phyloP scores from a whole-genome alignment of 2,888 invertebrate species.

The Melinopterus prodromus region DNA sequence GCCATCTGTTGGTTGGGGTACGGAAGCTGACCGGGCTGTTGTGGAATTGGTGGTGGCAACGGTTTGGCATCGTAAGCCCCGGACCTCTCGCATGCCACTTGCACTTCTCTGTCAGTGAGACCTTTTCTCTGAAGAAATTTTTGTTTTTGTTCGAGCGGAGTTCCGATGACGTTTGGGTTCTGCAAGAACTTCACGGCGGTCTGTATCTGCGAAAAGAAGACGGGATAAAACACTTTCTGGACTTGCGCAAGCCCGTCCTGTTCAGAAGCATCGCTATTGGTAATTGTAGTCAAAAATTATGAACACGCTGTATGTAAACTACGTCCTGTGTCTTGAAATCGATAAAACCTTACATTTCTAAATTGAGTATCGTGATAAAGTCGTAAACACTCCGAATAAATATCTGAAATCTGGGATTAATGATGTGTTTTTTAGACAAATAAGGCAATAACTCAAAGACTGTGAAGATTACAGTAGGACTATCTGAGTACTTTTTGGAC shows the following conservation, averaged over 20 bases:
- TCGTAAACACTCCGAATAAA: no score
- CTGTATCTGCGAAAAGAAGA: constrained; percentile 69
- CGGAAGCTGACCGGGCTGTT: constrained; percentile 36
- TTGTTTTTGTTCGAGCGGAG: constrained; percentile 80
- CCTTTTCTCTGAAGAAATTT: constrained; percentile 82
- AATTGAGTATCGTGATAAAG: no score
- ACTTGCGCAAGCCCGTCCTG: neutral
- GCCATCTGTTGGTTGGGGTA: constrained; percentile 44
- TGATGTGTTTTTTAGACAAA: no score
- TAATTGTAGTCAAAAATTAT: neutral
- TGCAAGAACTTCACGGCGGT: constrained; percentile 87
- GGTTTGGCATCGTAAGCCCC: constrained; percentile 57
- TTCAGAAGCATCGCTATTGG: neutral
- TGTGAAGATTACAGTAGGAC: no score
- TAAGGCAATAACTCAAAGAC: no score
- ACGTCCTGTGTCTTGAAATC: no score
- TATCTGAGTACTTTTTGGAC: no score
- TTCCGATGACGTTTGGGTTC: constrained; percentile 83
- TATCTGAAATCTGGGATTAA: no score
- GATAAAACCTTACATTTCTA: no score
- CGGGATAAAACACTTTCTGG: neutral
- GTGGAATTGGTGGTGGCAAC: constrained; percentile 49
- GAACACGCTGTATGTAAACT: neutral
- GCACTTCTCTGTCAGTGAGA: constrained; percentile 77
- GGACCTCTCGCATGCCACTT: constrained; percentile 76